These are phyloP conservation scores for Melopsittacus undulatus DNA, from an alignment of 2,797 vertebrate species.

Conservation along the genomic window DNA sequence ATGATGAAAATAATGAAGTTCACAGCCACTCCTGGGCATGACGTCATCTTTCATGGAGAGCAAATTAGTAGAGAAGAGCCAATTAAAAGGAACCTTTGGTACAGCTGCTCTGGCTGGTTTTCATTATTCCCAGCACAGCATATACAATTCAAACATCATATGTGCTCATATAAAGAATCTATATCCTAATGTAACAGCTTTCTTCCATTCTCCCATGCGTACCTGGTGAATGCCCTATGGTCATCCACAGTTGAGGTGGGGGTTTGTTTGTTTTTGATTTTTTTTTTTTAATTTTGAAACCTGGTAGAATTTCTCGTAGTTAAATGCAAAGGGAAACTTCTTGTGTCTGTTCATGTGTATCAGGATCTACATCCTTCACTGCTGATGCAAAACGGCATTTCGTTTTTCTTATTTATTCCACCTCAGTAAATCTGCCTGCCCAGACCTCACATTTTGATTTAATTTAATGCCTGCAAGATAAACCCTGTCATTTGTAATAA, in stretches of 20 bases:
- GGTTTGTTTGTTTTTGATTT: not conserved
- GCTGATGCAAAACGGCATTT: slow-evolving; percentile 68
- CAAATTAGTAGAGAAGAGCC: slow-evolving; percentile 27
- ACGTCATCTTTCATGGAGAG: slow-evolving; percentile 8
- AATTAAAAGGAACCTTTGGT: slow-evolving; percentile 58
- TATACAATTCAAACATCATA: not conserved
- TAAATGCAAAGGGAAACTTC: slow-evolving; percentile 52
- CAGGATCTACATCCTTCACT: slow-evolving; percentile 57
- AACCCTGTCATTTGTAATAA: slow-evolving; percentile 73
- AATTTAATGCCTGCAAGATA: slow-evolving; percentile 73
- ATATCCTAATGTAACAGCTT: not conserved
- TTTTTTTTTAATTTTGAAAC: not conserved
- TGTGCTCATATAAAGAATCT: not conserved
- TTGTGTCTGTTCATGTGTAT: slow-evolving; percentile 50
- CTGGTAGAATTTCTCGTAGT: slow-evolving; percentile 6
- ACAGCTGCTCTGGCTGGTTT: slow-evolving; percentile 31
- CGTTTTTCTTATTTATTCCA: slow-evolving; percentile 71
- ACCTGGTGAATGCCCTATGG: not conserved
- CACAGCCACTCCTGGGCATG: not conserved
- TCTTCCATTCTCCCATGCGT: not conserved
- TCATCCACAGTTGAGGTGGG: not conserved
- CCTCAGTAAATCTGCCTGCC: slow-evolving; percentile 68
- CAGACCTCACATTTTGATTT: slow-evolving; percentile 67
- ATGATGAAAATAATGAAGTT: slow-evolving; percentile 9
- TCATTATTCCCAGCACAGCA: slow-evolving; percentile 27